Base-by-base conservation (phyloP, 2,888 invertebrate species). In the Fragum fragum region DNA sequence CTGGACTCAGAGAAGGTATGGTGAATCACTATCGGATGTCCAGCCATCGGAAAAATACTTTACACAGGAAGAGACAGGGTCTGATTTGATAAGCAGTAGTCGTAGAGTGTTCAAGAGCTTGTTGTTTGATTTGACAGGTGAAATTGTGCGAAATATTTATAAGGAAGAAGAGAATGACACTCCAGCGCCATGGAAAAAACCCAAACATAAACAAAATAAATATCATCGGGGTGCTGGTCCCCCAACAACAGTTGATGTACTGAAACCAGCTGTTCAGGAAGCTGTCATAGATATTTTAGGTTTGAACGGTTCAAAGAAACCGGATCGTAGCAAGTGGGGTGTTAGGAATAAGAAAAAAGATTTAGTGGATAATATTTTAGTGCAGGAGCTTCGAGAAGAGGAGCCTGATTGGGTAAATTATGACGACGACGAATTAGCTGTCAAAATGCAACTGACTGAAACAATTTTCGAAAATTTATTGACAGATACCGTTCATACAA, bases 351-450 rank as follows among this genome's bases (percentile, higher is more conserved):
- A 93, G 87, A 93, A 93, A 89, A 92, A 92, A 59, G 97, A 97
- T 92, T 95, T 96, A 84, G 96, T 97, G 1, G 97, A 97, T 91
- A 96, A 96, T 89, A 95, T 97, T 76, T 95, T 97, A 75, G 96
- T 97, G 39, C 95, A 96, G 76, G 97, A 97, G 93, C 95, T 96
- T 70, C 96, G 96, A 87, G 96, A 96, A 71, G 97, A 97, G 89
- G 97, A 97, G 91, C 95, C 96, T 18, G 96, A 96, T 85, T 97
- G 97, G 97, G 96, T 96, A 0, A 96, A 96, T 91, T 97, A 96
- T 91, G 96, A 97, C 91, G 94, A 95, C 68, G 97, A 97, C 90
- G 97, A 97, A 92, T 94, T 96, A 26, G 95, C 96, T 52, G 96
- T 97, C 28, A 96, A 97, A 90, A 96, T 93, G 86, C 94, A 94